A percentile compares a stretch with the other conserved stretches of the same genome.
Evolutionary conservation across 2,888 invertebrate genomes (phyloP).

Genomic region (Oeneis ivallda): DNA sequence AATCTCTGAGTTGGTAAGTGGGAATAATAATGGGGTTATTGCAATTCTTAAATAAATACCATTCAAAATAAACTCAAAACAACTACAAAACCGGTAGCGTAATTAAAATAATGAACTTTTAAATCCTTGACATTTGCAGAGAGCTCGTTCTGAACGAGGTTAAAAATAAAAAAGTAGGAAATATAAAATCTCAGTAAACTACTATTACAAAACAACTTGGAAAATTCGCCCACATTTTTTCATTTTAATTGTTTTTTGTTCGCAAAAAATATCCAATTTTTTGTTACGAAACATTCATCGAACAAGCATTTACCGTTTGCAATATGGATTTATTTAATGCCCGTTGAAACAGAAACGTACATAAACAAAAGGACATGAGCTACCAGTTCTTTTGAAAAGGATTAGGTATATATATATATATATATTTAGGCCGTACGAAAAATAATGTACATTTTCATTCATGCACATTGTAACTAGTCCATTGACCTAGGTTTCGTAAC

Average conservation of each 20-base stretch:
- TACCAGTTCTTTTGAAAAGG: too few species aligned
- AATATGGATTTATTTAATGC: background rate
- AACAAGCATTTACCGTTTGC: background rate
- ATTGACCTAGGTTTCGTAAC: conserved; percentile 64
- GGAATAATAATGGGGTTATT: background rate
- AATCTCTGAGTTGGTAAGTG: background rate
- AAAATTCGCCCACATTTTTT: background rate
- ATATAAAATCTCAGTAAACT: background rate
- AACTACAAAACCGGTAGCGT: conserved; percentile 20
- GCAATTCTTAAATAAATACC: background rate
- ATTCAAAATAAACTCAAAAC: conserved; percentile 4
- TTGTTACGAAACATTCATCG: background rate
- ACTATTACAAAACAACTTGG: background rate
- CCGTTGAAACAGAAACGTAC: conserved; percentile 20
- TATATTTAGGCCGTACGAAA: conserved; percentile 26
- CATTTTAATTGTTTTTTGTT: background rate
- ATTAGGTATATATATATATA: too few species aligned
- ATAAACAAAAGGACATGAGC: conserved; percentile 15
- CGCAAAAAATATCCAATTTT: background rate
- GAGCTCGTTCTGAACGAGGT: conserved; percentile 27
- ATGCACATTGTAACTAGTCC: conserved; percentile 46
- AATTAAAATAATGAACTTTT: conserved; percentile 32
- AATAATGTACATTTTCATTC: conserved; percentile 25
- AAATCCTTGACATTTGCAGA: conserved; percentile 27
- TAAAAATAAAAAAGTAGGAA: conserved; percentile 20